A percentile compares a stretch with the other conserved stretches of the same genome.
These are phyloP conservation scores for Heliconius erato DNA, from an alignment of 2,888 invertebrate species.

Conservation along the genomic window DNA sequence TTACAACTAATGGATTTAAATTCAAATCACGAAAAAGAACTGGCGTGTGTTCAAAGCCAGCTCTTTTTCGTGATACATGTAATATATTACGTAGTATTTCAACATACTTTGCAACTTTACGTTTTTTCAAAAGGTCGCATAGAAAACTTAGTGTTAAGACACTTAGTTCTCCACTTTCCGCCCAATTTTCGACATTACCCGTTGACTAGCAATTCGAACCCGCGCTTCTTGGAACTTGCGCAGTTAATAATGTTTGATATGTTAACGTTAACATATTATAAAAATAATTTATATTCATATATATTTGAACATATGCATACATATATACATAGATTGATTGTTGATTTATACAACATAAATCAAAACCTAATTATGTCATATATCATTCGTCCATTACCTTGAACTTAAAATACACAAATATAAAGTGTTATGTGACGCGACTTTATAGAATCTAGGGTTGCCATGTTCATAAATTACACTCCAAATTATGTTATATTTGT, in stretches of 20 bases:
- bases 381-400: slow-evolving; percentile 25
- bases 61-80: background rate
- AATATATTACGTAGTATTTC: background rate
- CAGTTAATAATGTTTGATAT: background rate
- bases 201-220: background rate
- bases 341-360: background rate
- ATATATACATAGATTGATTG: too few species aligned
- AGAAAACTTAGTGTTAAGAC: background rate
- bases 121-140: background rate
- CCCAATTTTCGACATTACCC: background rate
- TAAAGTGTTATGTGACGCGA: slow-evolving; percentile 20
- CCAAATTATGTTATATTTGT: background rate
- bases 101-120: background rate
- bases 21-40: background rate
- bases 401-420: slow-evolving; percentile 33
- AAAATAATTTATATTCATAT: background rate
- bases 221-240: background rate
- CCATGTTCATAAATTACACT: background rate
- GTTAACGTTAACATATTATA: background rate
- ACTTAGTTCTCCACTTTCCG: background rate
- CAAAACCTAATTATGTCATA: background rate
- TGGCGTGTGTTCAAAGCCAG: background rate
- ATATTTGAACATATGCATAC: too few species aligned
- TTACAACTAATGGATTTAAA: slow-evolving; percentile 1
- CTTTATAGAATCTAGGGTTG: slow-evolving; percentile 11